A percentile compares a stretch with the other conserved stretches of the same genome.
These are phyloP conservation scores for Parnassius glacialis DNA, from an alignment of 2,888 invertebrate genomes.

Conservation along the genomic window DNA sequence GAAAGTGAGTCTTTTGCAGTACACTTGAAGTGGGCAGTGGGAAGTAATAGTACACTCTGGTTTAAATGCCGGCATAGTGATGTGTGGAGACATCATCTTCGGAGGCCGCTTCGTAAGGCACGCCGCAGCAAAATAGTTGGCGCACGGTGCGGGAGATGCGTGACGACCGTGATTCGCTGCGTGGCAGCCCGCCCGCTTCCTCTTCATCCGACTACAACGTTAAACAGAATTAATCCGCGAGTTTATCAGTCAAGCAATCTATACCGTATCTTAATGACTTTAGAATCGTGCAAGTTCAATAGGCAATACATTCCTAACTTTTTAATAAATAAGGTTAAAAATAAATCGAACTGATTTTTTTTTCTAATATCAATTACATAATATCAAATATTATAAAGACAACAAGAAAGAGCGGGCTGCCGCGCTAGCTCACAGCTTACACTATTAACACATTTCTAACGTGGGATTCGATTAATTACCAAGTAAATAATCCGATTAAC, in stretches of 20 bases:
- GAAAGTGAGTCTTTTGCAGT: slow-evolving; percentile 28
- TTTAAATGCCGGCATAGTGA: slow-evolving; percentile 47
- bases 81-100: slow-evolving; percentile 52
- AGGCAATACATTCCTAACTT: not conserved
- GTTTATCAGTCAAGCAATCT: too few species aligned
- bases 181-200: slow-evolving; percentile 74
- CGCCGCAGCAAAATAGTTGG: slow-evolving; percentile 69
- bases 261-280: too few species aligned
- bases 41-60: not conserved
- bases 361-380: not conserved
- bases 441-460: too few species aligned
- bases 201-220: slow-evolving; percentile 66
- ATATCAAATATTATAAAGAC: not conserved
- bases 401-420: slow-evolving; percentile 20
- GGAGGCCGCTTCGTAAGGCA: slow-evolving; percentile 57
- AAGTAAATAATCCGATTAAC: too few species aligned
- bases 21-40: slow-evolving; percentile 26
- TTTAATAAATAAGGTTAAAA: not conserved
- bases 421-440: not conserved
- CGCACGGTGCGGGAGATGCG: slow-evolving; percentile 63
- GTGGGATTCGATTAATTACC: too few species aligned
- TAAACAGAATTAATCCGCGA: slow-evolving; percentile 31
- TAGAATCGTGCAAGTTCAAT: too few species aligned
- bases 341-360: not conserved
- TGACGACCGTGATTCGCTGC: slow-evolving; percentile 58